Evolutionary conservation across 1,140 invertebrate species (phyloP).

Genomic region (Pseudomyrmex gracilis): DNA sequence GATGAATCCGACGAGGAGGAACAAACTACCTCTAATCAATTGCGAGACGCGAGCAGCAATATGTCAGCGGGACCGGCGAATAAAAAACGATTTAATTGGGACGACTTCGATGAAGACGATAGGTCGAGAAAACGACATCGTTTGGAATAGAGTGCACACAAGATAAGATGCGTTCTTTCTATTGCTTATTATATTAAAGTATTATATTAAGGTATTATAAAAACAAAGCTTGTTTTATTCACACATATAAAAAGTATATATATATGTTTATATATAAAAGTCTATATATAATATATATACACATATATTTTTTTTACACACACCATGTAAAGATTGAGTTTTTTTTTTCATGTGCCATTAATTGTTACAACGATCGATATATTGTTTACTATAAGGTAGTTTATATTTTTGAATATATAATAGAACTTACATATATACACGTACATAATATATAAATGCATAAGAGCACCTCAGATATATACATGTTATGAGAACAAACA

Average conservation of each 20-base stretch:
- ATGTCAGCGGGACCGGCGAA: not conserved
- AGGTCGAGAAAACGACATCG: slow-evolving; percentile 17
- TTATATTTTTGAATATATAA: no score
- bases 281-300: slow-evolving; percentile 1
- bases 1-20: slow-evolving; percentile 40
- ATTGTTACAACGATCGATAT: no score
- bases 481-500: no score
- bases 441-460: no score
- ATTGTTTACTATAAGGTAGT: no score
- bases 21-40: not conserved
- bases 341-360: no score
- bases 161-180: not conserved
- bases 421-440: no score
- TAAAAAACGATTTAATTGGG: slow-evolving; percentile 29
- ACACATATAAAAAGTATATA: not conserved
- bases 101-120: slow-evolving; percentile 1
- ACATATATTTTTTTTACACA: no score
- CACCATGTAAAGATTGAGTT: no score
- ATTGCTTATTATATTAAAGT: not conserved
- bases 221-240: no score
- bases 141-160: not conserved
- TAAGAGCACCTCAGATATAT: no score
- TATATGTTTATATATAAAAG: not conserved
- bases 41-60: not conserved
- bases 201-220: not conserved